A percentile compares a stretch with the other conserved stretches of the same genome.
These are phyloP conservation scores for Petrolisthes cinctipes DNA, from an alignment of 2,888 invertebrate species.

Conservation along the genomic window DNA sequence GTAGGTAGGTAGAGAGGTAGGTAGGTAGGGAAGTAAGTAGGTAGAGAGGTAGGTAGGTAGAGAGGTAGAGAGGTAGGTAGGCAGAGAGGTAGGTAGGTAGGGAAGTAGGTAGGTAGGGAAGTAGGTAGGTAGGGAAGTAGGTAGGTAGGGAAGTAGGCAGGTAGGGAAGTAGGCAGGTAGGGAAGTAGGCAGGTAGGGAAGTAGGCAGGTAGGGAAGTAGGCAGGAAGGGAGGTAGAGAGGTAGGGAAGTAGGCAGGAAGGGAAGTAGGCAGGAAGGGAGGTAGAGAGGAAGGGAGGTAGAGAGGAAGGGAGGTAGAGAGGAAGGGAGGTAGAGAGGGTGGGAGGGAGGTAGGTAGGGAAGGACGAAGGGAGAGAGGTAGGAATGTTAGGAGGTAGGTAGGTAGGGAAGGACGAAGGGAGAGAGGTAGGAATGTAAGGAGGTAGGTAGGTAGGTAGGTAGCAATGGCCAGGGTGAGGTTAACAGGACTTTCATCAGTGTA, in stretches of 20 bases:
- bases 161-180: too few species aligned
- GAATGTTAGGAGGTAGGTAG: background rate
- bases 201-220: too few species aligned
- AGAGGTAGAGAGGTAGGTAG: background rate
- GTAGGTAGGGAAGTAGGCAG: background rate
- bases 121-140: background rate
- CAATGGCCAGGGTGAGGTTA: background rate
- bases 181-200: too few species aligned
- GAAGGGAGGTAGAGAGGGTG: background rate
- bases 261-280: background rate
- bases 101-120: background rate
- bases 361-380: background rate
- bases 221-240: background rate
- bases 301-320: background rate
- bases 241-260: background rate
- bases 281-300: background rate
- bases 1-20: too few species aligned
- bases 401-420: background rate
- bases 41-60: background rate
- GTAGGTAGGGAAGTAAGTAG: too few species aligned
- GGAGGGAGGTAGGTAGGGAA: background rate
- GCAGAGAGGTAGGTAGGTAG: background rate
- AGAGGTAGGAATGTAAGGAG: background rate
- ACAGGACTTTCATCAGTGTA: background rate
- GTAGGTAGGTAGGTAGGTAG: background rate